A percentile compares a stretch with the other conserved stretches of the same genome.
Evolutionary conservation across 2,888 invertebrate genomes (phyloP).

Genomic region (Autographa pulchrina): DNA sequence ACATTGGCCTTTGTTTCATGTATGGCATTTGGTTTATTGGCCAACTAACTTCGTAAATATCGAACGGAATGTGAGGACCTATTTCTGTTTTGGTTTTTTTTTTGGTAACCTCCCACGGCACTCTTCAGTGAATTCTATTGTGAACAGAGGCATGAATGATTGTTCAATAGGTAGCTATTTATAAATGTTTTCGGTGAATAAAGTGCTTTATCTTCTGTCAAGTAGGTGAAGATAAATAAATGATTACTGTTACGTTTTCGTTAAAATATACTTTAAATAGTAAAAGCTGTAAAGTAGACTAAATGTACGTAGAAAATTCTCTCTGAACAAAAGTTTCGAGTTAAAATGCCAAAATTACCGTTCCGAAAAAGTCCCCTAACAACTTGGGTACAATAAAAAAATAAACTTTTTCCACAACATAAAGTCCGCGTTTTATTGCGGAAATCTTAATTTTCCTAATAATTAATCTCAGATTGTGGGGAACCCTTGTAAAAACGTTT

Average conservation of each 20-base stretch:
- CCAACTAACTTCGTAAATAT: not conserved
- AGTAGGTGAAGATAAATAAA: not conserved
- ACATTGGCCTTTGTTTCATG: not conserved
- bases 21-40: not conserved
- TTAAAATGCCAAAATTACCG: slow-evolving; percentile 26
- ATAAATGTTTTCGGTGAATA: not conserved
- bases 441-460: slow-evolving; percentile 64
- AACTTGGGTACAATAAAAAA: slow-evolving; percentile 35
- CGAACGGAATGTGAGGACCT: not conserved
- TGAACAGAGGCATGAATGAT: not conserved
- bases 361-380: slow-evolving; percentile 28
- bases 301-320: slow-evolving; percentile 19
- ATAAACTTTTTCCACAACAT: slow-evolving; percentile 43
- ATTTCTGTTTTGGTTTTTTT: not conserved
- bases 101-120: too few relatives aligned
- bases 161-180: not conserved
- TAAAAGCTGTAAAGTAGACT: slow-evolving; percentile 5
- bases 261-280: not conserved
- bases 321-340: slow-evolving; percentile 25
- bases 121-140: not conserved
- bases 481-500: slow-evolving; percentile 47
- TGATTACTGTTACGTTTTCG: not conserved
- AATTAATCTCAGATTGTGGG: slow-evolving; percentile 62
- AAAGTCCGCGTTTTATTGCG: slow-evolving; percentile 49
- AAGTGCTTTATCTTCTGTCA: not conserved